phyloP scores from a whole-genome alignment of 2,888 invertebrate genomes.

The Ptilodon capucinus region DNA sequence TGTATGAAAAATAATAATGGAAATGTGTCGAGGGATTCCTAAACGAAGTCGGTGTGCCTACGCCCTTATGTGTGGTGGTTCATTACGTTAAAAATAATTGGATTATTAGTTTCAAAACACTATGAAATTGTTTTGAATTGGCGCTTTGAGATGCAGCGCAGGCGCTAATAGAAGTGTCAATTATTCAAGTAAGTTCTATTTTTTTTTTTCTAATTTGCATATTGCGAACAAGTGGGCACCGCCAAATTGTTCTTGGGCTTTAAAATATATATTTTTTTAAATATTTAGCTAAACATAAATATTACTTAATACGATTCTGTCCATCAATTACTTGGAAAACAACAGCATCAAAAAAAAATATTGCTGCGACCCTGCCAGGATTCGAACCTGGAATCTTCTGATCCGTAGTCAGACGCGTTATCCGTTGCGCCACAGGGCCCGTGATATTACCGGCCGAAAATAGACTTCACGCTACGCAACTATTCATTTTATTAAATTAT shows the following conservation, averaged over 20 bases:
- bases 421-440: conserved; percentile 86
- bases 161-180: too few species aligned
- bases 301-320: too few species aligned
- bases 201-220: too few species aligned
- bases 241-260: too few species aligned
- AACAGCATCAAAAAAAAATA: conserved; percentile 20
- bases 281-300: too few species aligned
- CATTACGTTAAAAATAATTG: too few species aligned
- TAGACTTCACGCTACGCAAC: conserved; percentile 8
- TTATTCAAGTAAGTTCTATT: too few species aligned
- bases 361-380: conserved; percentile 82
- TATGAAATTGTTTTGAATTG: too few species aligned
- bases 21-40: conserved; percentile 10
- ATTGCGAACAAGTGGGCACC: too few species aligned
- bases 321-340: conserved; percentile 15
- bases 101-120: too few species aligned
- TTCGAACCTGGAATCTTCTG: conserved; percentile 88
- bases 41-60: conserved; percentile 5
- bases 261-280: too few species aligned
- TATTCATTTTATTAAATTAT: background rate
- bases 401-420: conserved; percentile 89
- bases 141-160: too few species aligned
- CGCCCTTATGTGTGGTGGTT: conserved; percentile 18
- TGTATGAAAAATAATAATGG: conserved; percentile 39
- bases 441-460: conserved; percentile 12